Base-by-base conservation (phyloP, 2,888 invertebrate species). In the Drosophila sordidapex region DNA sequence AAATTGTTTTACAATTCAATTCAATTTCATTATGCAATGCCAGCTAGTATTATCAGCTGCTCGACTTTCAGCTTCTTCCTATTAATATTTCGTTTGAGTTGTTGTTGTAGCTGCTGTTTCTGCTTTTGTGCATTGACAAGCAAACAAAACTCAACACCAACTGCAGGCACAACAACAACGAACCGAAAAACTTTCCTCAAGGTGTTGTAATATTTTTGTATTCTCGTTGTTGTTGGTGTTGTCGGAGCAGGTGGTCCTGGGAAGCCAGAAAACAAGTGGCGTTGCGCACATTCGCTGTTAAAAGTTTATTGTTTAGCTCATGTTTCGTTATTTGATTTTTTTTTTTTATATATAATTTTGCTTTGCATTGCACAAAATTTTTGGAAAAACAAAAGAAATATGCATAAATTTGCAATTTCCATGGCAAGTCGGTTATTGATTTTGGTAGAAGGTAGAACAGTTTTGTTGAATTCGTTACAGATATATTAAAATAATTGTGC, bases 1-100 rank as follows among this genome's bases (percentile, higher is more conserved):
- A 86, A 85, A 85, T 86, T 82, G 81, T 74, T 86, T 81, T 68
- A 60, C 73, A 82, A 82, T 84, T 86, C 73, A 84, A 82, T 84
- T 86, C 79, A 70, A 84, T 82, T 86, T 70, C 66, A 76, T 82
- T 83, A 74, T 82, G 66, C 82, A 74, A 68, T 67, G 64, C 58
- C 76, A 65, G 76, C 58, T 62, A 69, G 65, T 54, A 71, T 81
- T 86, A 79, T 79, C 81, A 81, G 71, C 49, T 71, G 72, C 60
- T 62, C 40, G 56, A 62, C 68, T 63, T 63, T 48, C 62, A 56
- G 56, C 31, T 38, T 27, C 60, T 52, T 46, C 49, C 18, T 43
- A 52, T 71, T 56, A 46, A 57, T 70, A 57, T 69, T 58, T 33
- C 21, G 21, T 46, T 46, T 67, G 29, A 58, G 53, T 36, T 29